Base-by-base conservation (phyloP, 1,140 invertebrate genomes). In the Achroia grisella region DNA sequence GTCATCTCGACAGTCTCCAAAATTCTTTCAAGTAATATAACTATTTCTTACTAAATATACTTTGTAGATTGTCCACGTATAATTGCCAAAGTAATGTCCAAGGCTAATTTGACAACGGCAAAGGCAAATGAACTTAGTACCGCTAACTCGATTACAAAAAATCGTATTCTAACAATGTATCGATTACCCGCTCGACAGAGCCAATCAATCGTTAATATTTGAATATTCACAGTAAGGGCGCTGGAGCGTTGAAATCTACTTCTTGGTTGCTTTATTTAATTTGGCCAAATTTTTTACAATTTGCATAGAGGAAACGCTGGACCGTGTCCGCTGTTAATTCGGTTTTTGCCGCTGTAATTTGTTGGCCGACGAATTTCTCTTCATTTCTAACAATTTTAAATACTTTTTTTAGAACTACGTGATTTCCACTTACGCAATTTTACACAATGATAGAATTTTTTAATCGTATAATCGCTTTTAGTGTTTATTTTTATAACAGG, bases 261-360 rank as follows among this genome's bases (percentile, higher is more conserved):
- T 52, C 50, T 55, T 53, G 58, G 60, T 69, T 70, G 61, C 58
- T 67, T 72, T 72, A 72, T 72, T 72, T 72, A 70, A 72, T 72
- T 72, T 67, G 51, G 51, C 36, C 47, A 51, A 34, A 46, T 51
- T 59, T 63, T 62, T 62, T 51, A 46, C 15, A 37, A 52, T 51
- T 43, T 28, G 40, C 48, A 44, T 52, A 60, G 42, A 54, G 49
- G 47, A 49, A 57, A 52, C 34, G n/a, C 10, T 43, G 9, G 29
- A 23, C 51, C 23, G 47, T 55, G 58, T 56, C 56, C 51, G 10
- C 10, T 30, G 28, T 4, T 23, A 31, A 15, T 32, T 14, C 10
- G 36, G 10, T 46, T 56, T 41, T 39, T 40, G 28, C 11, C 29
- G 37, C 17, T 23, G 17, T 23, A 23, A 23, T 23, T 23, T 23